Evolutionary conservation across 2,888 invertebrate species (phyloP), one percentile per base, ranked within the genome.

Genomic region (Furcula furcula): DNA sequence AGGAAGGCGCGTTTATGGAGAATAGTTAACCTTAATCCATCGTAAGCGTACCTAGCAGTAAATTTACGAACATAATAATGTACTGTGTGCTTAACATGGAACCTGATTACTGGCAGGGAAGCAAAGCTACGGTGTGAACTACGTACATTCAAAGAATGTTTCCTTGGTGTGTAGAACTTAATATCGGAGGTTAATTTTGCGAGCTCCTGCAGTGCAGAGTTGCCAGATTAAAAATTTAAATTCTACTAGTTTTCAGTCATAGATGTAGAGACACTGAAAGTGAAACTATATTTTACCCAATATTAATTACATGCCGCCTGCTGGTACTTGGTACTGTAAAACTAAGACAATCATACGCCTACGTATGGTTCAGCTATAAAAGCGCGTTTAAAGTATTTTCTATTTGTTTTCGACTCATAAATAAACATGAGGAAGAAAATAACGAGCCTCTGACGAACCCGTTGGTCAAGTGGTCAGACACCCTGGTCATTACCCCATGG

Each of bases 61-160:
- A 71, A 73, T 71, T 67, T 66, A 59, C 63, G 51, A 57, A 42
- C 62, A 55, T 60, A 64, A 74, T 70, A 72, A 67, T 61, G 60
- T 46, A 46, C 38, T 39, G 32, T 48, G 51, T 60, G 55, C 53
- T 60, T 58, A 66, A 60, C 53, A 57, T 2, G 26, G 26, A 4
- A 14, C 1, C 53, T 55, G 3, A 10, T 3, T 7, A 4, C 26
- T 4, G 7, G 14, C 7, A 26, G 21, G n/a, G 33, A 28, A 36
- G 26, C 25, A 26, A 18, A 29, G 21, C 30, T 9, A 26, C 28
- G 22, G 27, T 18, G 18, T 16, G 11, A 28, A n/a, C 18, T n/a
- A 21, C 6, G 25, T 26, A 15, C 6, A 11, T 40, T 38, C 25
- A 23, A 49, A 51, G 38, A 47, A 50, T 32, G 20, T 26, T 28